Conservation (phyloP, 2,113 vertebrate species). For the Zosterops lateralis region DNA sequence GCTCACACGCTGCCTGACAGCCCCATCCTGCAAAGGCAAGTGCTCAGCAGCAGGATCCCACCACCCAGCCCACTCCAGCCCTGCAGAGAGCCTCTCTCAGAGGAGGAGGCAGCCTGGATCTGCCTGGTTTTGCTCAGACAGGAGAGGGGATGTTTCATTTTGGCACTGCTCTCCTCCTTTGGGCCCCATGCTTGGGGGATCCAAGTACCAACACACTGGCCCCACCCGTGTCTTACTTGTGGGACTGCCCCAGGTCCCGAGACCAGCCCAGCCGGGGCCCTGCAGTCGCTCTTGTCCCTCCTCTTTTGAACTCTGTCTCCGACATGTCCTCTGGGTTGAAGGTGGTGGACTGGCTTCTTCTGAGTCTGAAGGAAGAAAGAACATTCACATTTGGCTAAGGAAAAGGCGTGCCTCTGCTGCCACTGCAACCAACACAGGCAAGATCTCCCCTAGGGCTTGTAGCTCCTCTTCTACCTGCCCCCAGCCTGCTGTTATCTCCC, state of each 20-base stretch:
- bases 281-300: slow-evolving; percentile 91
- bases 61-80: not conserved
- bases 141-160: not conserved
- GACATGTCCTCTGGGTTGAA: slow-evolving; percentile 92
- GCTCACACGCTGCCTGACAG: rapidly evolving
- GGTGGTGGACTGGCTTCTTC: slow-evolving; percentile 93
- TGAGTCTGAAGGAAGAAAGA: slow-evolving; percentile 76
- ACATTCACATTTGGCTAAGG: not conserved
- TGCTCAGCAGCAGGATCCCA: not conserved
- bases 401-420: not conserved
- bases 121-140: not conserved
- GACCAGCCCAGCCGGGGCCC: slow-evolving; percentile 96
- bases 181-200: rapidly evolving
- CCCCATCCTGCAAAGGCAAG: rapidly evolving
- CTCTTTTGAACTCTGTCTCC: slow-evolving; percentile 90
- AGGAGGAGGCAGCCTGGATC: not conserved
- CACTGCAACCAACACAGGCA: not conserved
- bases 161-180: not conserved
- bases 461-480: not conserved
- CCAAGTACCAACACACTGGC: rapidly evolving
- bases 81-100: not conserved
- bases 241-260: slow-evolving; percentile 86
- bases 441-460: not conserved
- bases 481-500: not conserved
- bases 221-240: slow-evolving; percentile 74